Evolutionary conservation across 2,113 vertebrate species (phyloP), one percentile per base, ranked within the genome.

Genomic region (Elgaria multicarinata): DNA sequence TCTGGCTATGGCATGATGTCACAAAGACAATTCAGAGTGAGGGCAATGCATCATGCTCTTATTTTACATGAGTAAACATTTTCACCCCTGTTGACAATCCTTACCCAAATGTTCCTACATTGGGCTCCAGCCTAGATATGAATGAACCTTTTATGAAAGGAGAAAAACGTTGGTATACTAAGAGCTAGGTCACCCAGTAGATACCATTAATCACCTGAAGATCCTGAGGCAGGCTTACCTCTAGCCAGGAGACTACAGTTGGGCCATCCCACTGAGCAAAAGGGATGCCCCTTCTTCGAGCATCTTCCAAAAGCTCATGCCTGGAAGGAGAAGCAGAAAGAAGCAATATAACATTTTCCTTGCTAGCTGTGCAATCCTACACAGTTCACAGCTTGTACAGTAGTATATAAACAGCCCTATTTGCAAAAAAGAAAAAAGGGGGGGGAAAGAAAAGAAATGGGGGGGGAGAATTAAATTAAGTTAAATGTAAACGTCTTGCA

Each of bases 201-300:
- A 39, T 50, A 42, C 31, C 6, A 71, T 75, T 67, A 64, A 86
- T 42, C 44, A 80, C 58, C 22, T 31, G 28, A 31, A 71, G 0
- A 0, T 74, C 26, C 0, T 1, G 0, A 1, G 31, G 82, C 67
- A 55, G 66, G n/a, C 93, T 96, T 97, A 99, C 99, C 98, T 99
- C 99, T 13, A 99, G 96, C 99, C 99, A 99, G 89, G 99, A 99
- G 81, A 99, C 99, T n/a, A 99, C 99, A 0, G 99, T 99, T 3
- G 99, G 98, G 22, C 99, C 99, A 0, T 99, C 99, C 99, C 99
- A 99, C 80, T 99, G 98, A 88, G 99, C 99, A 94, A 99, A 99
- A 2, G 99, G 98, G 94, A 97, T 97, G 1, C 99, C 99, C 96
- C 97, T 99, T 95, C 99, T 98, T 90, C 99, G 97, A 62, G 99